Evolutionary conservation across 2,888 invertebrate genomes (phyloP), one percentile per base, ranked within the genome.

Genomic region (Leptinotarsa rubiginosa): DNA sequence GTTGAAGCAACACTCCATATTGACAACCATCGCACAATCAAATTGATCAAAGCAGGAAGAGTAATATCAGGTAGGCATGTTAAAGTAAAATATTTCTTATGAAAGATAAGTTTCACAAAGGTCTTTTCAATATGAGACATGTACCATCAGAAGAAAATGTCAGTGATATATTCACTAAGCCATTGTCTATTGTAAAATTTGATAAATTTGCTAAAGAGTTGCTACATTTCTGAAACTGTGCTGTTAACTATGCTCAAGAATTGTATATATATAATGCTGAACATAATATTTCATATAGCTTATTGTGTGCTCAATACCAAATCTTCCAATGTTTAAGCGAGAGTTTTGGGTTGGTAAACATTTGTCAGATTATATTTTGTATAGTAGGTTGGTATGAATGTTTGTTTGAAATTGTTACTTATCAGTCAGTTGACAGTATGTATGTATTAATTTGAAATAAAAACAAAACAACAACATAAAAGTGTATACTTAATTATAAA

Each of bases 31-130:
- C 7, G 50, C 50, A 50, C 50, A 50, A 50, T 50, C 16, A 16
- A 50, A 15, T 50, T 50, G 15, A 50, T 50, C 50, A 50, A 50
- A 50, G 50, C 50, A 50, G 50, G 50, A 50, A 50, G 50, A 16
- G 7, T 50, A 16, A 50, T 15, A 50, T 50, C 50, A 50, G 16
- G 18, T 52, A 52, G 52, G 1, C 18, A 52, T 52, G 4, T 52
- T 52, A 18, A 52, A 52, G 18, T 52, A 4, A n/a, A 52, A 52
- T 52, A 52, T 25, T 62, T 62, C 25, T 62, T 62, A 62, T 62
- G 22, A 62, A 62, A 25, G 62, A 62, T 62, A 25, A 62, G 31
- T 25, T 62, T 15, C 13, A 62, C n/a, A 62, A 62, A 62, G 31
- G 0, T 25, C 1, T 25, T 25, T 25, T 25, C 25, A 25, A 25